Evolutionary conservation across 2,113 vertebrate genomes (phyloP).

Genomic region (Tragelaphus imberbis): DNA sequence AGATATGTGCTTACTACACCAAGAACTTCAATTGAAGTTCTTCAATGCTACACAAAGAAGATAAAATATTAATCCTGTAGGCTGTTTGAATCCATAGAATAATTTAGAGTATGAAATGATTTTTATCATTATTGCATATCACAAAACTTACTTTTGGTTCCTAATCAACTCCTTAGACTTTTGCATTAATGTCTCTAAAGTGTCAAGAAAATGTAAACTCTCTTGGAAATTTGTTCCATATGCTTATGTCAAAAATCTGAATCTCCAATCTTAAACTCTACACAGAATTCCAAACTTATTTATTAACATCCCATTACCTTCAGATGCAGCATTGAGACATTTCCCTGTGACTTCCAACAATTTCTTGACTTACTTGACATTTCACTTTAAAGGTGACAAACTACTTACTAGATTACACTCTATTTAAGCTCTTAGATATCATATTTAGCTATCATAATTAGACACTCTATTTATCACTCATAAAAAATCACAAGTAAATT

Average conservation of each 20-base stretch:
- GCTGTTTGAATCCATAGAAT: background rate
- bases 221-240: background rate
- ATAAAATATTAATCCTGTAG: background rate
- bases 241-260: background rate
- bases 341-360: background rate
- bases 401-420: background rate
- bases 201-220: background rate
- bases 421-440: background rate
- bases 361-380: background rate
- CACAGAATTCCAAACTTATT: background rate
- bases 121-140: background rate
- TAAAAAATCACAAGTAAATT: background rate
- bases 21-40: background rate
- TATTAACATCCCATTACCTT: background rate
- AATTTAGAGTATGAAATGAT: background rate
- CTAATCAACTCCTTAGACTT: background rate
- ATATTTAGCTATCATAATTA: background rate
- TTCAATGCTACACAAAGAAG: background rate
- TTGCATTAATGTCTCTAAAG: background rate
- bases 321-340: background rate
- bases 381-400: background rate
- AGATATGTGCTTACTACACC: background rate
- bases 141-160: background rate
- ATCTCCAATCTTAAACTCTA: background rate
- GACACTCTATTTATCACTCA: background rate